Evolutionary conservation across 35 echinoderm and acorn worm genomes (phyloP).

Genomic region (Stichopus chloronotus): DNA sequence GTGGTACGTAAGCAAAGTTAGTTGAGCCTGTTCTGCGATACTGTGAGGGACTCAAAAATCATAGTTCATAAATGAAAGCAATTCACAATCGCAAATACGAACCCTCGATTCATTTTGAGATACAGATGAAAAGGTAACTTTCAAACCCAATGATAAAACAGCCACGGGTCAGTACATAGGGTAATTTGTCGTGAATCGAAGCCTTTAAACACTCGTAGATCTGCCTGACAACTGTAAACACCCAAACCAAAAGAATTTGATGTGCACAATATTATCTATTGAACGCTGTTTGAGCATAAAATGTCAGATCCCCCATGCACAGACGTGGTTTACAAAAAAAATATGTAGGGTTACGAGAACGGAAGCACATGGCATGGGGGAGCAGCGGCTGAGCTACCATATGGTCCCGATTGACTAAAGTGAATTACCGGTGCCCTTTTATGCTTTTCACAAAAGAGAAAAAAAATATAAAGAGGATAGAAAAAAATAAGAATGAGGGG

Average conservation of each 20-base stretch:
- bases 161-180: background rate
- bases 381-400: too few species aligned
- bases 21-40: background rate
- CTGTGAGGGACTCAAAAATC: background rate
- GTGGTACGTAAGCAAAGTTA: background rate
- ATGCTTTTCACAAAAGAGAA: too few species aligned
- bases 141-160: background rate
- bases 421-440: too few species aligned
- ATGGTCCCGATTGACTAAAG: too few species aligned
- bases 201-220: background rate
- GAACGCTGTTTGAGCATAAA: background rate
- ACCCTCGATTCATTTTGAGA: background rate
- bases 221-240: background rate
- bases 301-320: background rate
- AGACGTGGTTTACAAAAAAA: background rate
- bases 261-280: background rate
- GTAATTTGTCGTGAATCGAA: background rate
- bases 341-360: background rate
- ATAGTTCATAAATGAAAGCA: background rate
- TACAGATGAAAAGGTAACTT: background rate
- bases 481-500: too few species aligned
- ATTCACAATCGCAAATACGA: background rate
- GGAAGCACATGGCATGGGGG: too few species aligned
- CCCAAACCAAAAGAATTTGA: background rate
- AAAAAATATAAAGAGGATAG: too few species aligned